A percentile compares a stretch with the other conserved stretches of the same genome.
phyloP scores from a whole-genome alignment of 2,797 vertebrate genomes.

The Falco columbarius region DNA sequence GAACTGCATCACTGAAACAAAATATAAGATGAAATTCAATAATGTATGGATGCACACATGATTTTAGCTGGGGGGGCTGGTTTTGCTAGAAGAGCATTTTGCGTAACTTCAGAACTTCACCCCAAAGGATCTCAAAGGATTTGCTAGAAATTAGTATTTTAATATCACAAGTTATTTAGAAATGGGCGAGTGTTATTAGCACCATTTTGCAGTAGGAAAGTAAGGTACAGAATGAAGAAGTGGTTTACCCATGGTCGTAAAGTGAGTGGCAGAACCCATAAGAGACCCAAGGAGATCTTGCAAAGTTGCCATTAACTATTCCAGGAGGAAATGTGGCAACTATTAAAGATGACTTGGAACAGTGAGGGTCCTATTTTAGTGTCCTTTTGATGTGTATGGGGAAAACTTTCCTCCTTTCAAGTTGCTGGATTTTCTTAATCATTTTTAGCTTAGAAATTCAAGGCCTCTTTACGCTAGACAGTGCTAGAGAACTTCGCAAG shows the following conservation, averaged over 20 bases:
- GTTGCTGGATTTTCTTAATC: not conserved
- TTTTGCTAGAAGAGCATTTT: constrained; percentile 55
- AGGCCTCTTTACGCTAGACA: not conserved
- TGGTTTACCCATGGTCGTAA: constrained; percentile 15
- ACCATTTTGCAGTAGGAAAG: not conserved
- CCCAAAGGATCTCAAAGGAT: constrained; percentile 67
- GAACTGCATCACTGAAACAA: constrained; percentile 53
- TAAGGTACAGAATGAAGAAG: constrained; percentile 13
- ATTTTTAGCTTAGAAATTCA: not conserved
- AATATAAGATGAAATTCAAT: constrained; percentile 35
- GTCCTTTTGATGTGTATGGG: not conserved
- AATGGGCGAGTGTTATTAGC: not conserved
- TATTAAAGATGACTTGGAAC: not conserved
- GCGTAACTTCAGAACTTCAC: constrained; percentile 22
- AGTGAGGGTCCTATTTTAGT: not conserved
- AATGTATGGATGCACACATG: constrained; percentile 7
- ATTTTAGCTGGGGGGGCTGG: constrained; percentile 16
- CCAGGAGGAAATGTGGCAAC: not conserved
- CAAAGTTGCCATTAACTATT: not conserved
- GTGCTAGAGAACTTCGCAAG: not conserved
- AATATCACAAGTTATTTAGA: constrained; percentile 22
- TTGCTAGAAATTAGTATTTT: constrained; percentile 53
- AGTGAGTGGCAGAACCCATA: constrained; percentile 9
- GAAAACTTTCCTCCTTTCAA: not conserved
- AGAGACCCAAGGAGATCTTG: not conserved